Percentiles rank a stretch among this genome's conserved stretches.
Conservation (phyloP, 2,888 invertebrate species). For the Amphipyra tragopoginis region DNA sequence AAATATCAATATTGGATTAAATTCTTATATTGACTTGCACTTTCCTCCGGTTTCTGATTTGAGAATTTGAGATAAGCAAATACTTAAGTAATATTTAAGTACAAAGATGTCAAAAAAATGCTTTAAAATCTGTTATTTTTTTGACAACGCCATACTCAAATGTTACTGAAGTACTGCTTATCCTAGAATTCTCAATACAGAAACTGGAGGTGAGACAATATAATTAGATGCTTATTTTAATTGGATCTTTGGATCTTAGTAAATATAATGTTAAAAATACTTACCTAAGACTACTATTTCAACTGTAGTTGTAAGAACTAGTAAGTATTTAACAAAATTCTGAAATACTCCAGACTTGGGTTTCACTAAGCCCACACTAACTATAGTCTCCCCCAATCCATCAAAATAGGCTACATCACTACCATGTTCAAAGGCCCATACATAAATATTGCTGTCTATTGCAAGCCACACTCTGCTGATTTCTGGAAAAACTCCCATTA, state of each 20-base stretch:
- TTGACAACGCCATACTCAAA: too few relatives aligned
- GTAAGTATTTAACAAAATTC: conserved; percentile 96
- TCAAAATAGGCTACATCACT: conserved; percentile 99
- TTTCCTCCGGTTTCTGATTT: too few relatives aligned
- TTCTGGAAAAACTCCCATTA: conserved; percentile 99
- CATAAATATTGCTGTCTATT: conserved; percentile 99
- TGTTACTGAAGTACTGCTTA: too few relatives aligned
- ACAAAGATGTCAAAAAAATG: too few relatives aligned
- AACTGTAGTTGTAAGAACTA: conserved; percentile 97
- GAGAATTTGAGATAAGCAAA: too few relatives aligned
- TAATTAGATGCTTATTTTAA: too few relatives aligned
- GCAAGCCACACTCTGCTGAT: conserved; percentile 99
- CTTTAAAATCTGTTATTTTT: too few relatives aligned
- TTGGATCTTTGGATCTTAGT: too few relatives aligned
- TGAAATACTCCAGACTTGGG: conserved; percentile 97
- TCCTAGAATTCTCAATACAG: too few relatives aligned
- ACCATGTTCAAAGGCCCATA: conserved; percentile 99
- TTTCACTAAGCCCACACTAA: conserved; percentile 96
- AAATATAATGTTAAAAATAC: conserved; percentile 1
- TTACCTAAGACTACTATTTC: conserved; percentile 97
- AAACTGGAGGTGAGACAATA: too few relatives aligned
- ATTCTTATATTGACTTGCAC: neutral
- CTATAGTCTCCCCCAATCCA: conserved; percentile 97
- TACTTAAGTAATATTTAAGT: too few relatives aligned
- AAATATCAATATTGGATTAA: conserved; percentile 33